Conservation (phyloP, 2,113 vertebrate species). For the Psittacara wagleri region DNA sequence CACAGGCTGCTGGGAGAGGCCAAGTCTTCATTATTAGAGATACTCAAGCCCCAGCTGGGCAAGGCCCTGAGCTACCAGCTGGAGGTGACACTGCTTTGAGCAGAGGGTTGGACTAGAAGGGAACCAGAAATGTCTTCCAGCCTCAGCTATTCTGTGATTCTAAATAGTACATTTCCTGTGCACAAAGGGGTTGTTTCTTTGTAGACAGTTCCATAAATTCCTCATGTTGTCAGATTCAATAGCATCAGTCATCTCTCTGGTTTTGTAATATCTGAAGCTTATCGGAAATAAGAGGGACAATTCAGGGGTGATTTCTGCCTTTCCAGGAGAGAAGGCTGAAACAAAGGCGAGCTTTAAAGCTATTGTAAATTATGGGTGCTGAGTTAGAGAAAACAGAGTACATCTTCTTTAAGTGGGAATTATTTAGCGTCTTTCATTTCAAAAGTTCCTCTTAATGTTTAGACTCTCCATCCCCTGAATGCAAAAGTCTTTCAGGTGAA, state of each 20-base stretch:
- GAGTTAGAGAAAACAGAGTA: background rate
- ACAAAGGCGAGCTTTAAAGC: background rate
- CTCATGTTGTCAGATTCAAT: background rate
- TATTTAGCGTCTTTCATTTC: background rate
- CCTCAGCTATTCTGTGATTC: background rate
- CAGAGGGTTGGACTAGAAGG: background rate
- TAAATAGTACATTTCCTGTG: background rate
- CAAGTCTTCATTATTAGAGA: background rate
- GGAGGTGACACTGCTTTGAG: background rate
- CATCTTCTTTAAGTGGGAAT: background rate
- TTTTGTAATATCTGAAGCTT: background rate
- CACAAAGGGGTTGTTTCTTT: background rate
- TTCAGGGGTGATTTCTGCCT: background rate
- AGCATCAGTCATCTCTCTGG: background rate
- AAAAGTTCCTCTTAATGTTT: background rate
- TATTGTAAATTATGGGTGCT: background rate
- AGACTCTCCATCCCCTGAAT: background rate
- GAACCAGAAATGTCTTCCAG: constrained; percentile 3
- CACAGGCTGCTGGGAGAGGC: background rate
- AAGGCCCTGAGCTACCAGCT: background rate
- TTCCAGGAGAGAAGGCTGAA: background rate
- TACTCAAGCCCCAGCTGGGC: background rate
- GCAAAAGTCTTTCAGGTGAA: background rate
- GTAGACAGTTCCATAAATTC: background rate
- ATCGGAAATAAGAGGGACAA: background rate